phyloP scores from a whole-genome alignment of 2,888 invertebrate genomes.

The Cacoxenus indagator region DNA sequence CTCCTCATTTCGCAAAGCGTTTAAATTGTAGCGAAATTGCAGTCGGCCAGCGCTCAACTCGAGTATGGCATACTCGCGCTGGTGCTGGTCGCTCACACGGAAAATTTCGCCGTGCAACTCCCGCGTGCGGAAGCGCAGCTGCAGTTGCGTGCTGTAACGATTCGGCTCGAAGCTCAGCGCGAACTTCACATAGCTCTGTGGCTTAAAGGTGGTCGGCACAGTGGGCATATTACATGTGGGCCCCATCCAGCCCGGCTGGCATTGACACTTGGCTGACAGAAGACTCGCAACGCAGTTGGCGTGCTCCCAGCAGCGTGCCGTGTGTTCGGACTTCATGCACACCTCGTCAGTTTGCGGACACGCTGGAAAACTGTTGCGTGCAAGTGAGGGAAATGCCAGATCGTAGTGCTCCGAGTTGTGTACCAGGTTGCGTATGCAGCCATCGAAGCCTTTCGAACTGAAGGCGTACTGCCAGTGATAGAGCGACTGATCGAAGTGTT shows the following conservation, averaged over 20 bases:
- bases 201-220: slow-evolving; percentile 90
- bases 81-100: slow-evolving; percentile 94
- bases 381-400: slow-evolving; percentile 90
- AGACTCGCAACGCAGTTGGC: slow-evolving; percentile 93
- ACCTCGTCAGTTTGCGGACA: slow-evolving; percentile 94
- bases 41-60: slow-evolving; percentile 84
- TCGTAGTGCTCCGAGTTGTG: slow-evolving; percentile 97
- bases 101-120: slow-evolving; percentile 93
- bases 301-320: slow-evolving; percentile 89
- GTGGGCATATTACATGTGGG: slow-evolving; percentile 87
- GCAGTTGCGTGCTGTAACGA: slow-evolving; percentile 90
- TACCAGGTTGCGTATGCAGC: slow-evolving; percentile 94
- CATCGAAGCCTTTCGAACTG: slow-evolving; percentile 91
- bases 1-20: slow-evolving; percentile 90
- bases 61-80: slow-evolving; percentile 91
- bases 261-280: slow-evolving; percentile 90
- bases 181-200: slow-evolving; percentile 95
- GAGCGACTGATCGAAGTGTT: slow-evolving; percentile 88
- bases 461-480: slow-evolving; percentile 93
- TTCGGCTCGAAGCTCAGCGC: slow-evolving; percentile 94
- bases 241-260: slow-evolving; percentile 95
- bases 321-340: slow-evolving; percentile 88
- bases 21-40: slow-evolving; percentile 92
- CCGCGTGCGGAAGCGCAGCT: slow-evolving; percentile 91
- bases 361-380: slow-evolving; percentile 86